phyloP scores from a whole-genome alignment of 1,140 invertebrate species.

The Apis mellifera region Amel_HAv3.1 CM009931.2:4675501-4676000 shows the following conservation, averaged over 20 bases:
- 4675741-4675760: constrained; percentile 71
- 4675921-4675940: constrained; percentile 10
- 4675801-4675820: constrained; percentile 39
- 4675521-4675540: no score
- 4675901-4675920: not conserved
- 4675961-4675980: constrained; percentile 34
- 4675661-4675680: constrained; percentile 75
- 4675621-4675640: constrained; percentile 21
- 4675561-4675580: not conserved
- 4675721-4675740: constrained; percentile 75
- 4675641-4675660: constrained; percentile 46
- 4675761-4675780: constrained; percentile 60
- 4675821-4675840: constrained; percentile 34
- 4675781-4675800: constrained; percentile 47
- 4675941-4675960: not conserved
- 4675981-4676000: constrained; percentile 17
- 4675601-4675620: constrained; percentile 21
- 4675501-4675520: no score
- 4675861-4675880: not conserved
- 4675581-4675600: not conserved
- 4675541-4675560: no score
- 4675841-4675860: constrained; percentile 55
- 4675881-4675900: not conserved
- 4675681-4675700: constrained; percentile 75
- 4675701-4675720: constrained; percentile 73